Base-by-base conservation (phyloP, 1,140 invertebrate species). In the Andricus grossulariae region DNA sequence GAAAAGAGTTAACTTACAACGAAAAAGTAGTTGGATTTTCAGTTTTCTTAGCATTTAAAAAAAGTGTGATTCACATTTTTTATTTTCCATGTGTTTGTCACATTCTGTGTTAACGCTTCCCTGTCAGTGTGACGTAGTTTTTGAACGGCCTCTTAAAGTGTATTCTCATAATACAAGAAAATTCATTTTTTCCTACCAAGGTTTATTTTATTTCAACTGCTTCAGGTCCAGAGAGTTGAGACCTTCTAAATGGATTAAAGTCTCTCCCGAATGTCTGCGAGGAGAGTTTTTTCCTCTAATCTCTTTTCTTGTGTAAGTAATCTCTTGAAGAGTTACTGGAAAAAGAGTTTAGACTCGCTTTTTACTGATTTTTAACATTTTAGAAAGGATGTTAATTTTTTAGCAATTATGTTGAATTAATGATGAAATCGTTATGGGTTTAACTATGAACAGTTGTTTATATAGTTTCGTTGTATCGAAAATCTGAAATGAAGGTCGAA, bases 211-310 rank as follows among this genome's bases (percentile, higher is more conserved):
- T 66, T 66, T 21, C 13, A 16, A 45, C 25, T 66, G 57, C 39
- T 66, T 21, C 39, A 66, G n/a, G 32, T 15, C 57, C 15, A 39
- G 57, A 66, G 15, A 39, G 57, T 16, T 39, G 57, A 66, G 25
- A 32, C 57, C 57, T 66, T 39, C 25, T 66, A 66, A 66, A 66
- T 66, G 57, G 57, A 66, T 66, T 66, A 66, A 66, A 66, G 13
- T 66, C 57, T 66, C 57, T 66, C 25, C 57, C 16, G 57, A 39
- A 66, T 39, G 57, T 66, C 57, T 66, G 57, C 25, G 12, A 66
- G 39, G 57, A 39, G 57, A 45, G n/a, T 15, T 66, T 66, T 66
- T 66, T 10, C 57, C n/a, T 66, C 32, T 13, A 39, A 66, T 39
- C 12, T 16, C 12, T 32, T 39, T 66, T 66, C 57, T 66, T 66